Conservation (phyloP, 92 coral and sea anemone species). For the Porites evermanni region DNA sequence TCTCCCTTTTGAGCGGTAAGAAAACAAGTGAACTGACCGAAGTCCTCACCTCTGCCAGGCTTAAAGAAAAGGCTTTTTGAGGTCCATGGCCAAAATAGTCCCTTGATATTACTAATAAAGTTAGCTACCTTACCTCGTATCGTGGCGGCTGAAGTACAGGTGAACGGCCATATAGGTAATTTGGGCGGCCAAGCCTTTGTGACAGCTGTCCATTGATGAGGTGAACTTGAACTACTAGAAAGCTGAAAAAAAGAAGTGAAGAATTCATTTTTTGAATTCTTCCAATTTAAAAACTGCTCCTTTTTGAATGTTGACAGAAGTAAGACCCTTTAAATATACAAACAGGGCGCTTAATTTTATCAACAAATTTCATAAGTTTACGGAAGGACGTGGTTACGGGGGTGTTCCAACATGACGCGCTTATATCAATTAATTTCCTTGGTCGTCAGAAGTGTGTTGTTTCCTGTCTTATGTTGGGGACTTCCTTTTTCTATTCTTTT, state of each 20-base stretch:
- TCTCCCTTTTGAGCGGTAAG: too few relatives aligned
- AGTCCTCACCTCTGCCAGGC: background rate
- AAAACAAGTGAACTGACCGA: too few relatives aligned
- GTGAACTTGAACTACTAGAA: background rate
- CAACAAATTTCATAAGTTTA: background rate
- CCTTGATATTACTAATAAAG: background rate
- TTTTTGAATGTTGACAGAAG: background rate
- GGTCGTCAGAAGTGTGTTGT: background rate
- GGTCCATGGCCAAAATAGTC: background rate
- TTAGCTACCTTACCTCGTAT: background rate
- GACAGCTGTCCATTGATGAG: conserved; percentile 7
- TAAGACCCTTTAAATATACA: conserved; percentile 2
- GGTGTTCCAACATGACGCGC: background rate
- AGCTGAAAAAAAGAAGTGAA: background rate
- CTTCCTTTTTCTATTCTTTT: background rate
- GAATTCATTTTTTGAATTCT: background rate
- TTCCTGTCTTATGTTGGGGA: background rate
- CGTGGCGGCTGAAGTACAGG: background rate
- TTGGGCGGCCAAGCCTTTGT: background rate
- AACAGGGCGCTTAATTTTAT: background rate
- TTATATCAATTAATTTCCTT: conserved; percentile 18
- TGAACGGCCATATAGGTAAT: conserved; percentile 7
- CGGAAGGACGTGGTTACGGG: conserved; percentile 25
- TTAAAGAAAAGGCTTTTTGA: background rate
- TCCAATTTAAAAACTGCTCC: background rate